Evolutionary conservation across 92 coral and sea anemone genomes (phyloP).

Genomic region (Montipora capitata): DNA sequence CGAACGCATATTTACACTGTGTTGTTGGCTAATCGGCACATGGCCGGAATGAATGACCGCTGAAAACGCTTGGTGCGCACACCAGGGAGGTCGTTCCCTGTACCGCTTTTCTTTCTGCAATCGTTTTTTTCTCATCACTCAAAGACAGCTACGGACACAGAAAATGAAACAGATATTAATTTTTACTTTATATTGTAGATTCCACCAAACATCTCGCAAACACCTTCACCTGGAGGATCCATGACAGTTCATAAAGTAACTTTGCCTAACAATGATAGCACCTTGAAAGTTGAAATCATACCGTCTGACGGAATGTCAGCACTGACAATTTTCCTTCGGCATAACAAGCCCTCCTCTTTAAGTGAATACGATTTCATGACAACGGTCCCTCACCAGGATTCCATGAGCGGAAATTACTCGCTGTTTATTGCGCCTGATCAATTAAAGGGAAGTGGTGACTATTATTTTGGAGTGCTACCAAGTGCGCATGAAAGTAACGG

Average conservation of each 20-base stretch:
- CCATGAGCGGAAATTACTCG: constrained; percentile 51
- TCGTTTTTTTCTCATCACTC: too few relatives aligned
- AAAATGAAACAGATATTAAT: too few relatives aligned
- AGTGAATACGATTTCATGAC: constrained; percentile 73
- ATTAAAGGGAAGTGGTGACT: constrained; percentile 73
- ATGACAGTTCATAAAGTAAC: constrained; percentile 79
- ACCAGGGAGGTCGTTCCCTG: too few relatives aligned
- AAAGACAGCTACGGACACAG: too few relatives aligned
- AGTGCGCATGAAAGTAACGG: constrained; percentile 15
- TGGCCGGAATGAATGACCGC: too few relatives aligned
- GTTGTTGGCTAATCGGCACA: too few relatives aligned
- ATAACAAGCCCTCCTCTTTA: constrained; percentile 66
- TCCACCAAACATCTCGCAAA: constrained; percentile 69
- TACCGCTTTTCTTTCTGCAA: too few relatives aligned
- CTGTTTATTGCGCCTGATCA: constrained; percentile 73
- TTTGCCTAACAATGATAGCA: constrained; percentile 59
- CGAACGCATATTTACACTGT: too few relatives aligned
- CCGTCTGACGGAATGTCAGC: constrained; percentile 50
- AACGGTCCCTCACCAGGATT: constrained; percentile 57
- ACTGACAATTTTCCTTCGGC: constrained; percentile 74
- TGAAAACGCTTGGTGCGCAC: too few relatives aligned
- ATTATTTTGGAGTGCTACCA: constrained; percentile 83
- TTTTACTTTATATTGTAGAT: constrained; percentile 47
- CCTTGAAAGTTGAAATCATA: constrained; percentile 69
- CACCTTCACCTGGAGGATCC: constrained; percentile 50